A percentile compares a stretch with the other conserved stretches of the same genome.
These are phyloP conservation scores for Antechinus stuartii DNA, from an alignment of 2,113 vertebrate species.

Conservation along the genomic window DNA sequence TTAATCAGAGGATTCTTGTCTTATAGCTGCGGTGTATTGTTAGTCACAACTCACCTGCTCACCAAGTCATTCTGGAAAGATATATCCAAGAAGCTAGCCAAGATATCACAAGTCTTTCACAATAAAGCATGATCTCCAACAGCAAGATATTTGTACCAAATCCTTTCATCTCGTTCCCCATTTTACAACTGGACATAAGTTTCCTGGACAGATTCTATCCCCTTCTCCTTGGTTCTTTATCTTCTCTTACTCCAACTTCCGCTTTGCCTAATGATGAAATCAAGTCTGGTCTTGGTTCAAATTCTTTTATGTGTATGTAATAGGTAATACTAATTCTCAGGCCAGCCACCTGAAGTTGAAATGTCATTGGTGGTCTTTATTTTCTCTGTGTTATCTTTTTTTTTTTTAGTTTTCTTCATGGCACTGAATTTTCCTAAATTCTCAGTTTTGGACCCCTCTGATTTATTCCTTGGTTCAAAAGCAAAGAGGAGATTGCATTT, in stretches of 20 bases:
- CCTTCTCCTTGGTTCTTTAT: conserved; percentile 30
- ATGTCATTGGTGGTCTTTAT: background rate
- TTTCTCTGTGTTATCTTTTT: conserved; percentile 30
- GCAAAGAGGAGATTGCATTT: background rate
- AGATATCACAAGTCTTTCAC: background rate
- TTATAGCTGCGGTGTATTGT: background rate
- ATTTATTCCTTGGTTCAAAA: background rate
- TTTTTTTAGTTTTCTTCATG: conserved; percentile 5
- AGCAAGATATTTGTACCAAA: background rate
- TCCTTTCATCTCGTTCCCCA: background rate
- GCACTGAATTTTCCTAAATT: background rate
- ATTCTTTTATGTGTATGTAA: background rate
- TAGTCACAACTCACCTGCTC: background rate
- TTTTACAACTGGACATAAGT: background rate
- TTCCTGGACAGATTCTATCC: background rate
- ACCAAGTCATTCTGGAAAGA: background rate
- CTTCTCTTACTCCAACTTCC: conserved; percentile 24
- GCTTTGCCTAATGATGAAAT: background rate
- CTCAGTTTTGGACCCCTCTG: conserved; percentile 9
- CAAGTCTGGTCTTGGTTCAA: conserved; percentile 1
- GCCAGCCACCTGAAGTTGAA: background rate
- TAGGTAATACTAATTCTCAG: conserved; percentile 61
- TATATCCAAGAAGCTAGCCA: background rate
- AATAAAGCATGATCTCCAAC: background rate
- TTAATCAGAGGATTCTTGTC: background rate